phyloP scores from a whole-genome alignment of 2,888 invertebrate species.

The Xestia rhomboidea region DNA sequence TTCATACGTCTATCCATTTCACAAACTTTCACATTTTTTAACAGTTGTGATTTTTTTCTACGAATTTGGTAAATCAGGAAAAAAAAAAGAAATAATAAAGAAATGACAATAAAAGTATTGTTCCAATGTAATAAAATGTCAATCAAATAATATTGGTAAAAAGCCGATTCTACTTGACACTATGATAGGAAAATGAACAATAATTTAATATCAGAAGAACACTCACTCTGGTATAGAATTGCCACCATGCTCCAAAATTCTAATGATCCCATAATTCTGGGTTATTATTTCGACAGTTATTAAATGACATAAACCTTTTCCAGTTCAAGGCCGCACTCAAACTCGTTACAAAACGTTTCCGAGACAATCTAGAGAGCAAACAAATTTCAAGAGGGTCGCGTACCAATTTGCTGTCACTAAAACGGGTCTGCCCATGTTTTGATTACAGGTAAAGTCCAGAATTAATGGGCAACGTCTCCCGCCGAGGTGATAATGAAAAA shows the following conservation, averaged over 20 bases:
- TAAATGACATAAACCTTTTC: conserved; percentile 53
- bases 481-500: conserved; percentile 83
- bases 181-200: background rate
- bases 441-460: conserved; percentile 81
- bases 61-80: background rate
- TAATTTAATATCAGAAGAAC: conserved; percentile 4
- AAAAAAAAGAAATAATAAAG: background rate
- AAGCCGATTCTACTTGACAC: background rate
- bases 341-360: conserved; percentile 63
- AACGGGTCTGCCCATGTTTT: conserved; percentile 77
- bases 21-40: too few species aligned
- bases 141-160: background rate
- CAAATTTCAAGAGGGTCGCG: conserved; percentile 82
- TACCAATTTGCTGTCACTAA: conserved; percentile 74
- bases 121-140: background rate
- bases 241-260: conserved; percentile 78
- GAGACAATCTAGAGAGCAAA: conserved; percentile 72
- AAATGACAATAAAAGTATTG: background rate
- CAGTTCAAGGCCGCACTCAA: conserved; percentile 45
- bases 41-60: background rate
- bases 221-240: conserved; percentile 85
- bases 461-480: conserved; percentile 79
- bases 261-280: conserved; percentile 77
- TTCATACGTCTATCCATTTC: too few species aligned
- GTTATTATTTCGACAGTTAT: conserved; percentile 60